Evolutionary conservation across 2,113 vertebrate genomes (phyloP).

Genomic region (Mesitornis unicolor): DNA sequence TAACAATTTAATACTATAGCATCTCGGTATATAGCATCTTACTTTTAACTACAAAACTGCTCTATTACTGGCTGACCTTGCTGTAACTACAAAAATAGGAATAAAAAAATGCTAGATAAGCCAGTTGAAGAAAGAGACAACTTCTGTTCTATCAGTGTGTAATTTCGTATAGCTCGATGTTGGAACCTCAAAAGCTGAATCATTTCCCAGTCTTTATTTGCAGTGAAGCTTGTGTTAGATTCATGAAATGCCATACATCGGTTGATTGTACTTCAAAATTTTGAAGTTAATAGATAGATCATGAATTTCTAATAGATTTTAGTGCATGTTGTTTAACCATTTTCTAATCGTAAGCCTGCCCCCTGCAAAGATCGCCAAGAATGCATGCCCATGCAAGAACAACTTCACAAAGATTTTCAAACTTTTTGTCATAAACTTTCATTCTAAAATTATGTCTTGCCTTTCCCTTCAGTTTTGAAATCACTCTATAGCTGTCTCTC

Average conservation of each 20-base stretch:
- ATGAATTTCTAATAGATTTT: background rate
- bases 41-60: background rate
- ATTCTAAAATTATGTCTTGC: background rate
- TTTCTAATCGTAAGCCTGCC: background rate
- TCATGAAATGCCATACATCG: rapidly evolving
- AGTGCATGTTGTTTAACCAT: background rate
- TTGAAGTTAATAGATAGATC: background rate
- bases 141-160: background rate
- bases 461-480: background rate
- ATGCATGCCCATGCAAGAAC: background rate
- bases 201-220: background rate
- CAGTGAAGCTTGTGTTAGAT: background rate
- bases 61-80: background rate
- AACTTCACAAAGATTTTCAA: background rate
- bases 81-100: background rate
- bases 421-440: background rate
- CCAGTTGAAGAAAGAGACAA: background rate
- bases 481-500: background rate
- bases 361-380: background rate
- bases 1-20: background rate
- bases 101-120: background rate
- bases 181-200: background rate
- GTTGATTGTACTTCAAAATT: background rate
- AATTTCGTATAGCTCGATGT: background rate
- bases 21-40: background rate